phyloP scores from a whole-genome alignment of 2,113 vertebrate genomes.

The Pristiophorus japonicus region DNA sequence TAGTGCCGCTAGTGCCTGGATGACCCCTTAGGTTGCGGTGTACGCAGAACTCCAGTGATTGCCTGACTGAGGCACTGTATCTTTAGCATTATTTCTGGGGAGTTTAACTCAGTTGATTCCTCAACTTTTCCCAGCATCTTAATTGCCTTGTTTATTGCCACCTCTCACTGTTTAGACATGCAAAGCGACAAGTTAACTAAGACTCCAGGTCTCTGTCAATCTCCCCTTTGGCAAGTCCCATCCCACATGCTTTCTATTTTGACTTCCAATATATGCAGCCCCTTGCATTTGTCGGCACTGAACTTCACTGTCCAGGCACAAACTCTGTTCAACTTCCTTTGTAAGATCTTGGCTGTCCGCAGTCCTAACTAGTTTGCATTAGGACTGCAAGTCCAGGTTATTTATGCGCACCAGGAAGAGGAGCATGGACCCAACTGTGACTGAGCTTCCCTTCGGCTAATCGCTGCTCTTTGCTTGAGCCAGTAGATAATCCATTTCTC shows the following conservation, averaged over 20 bases:
- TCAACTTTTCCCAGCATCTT: background rate
- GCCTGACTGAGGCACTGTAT: background rate
- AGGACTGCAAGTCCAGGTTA: background rate
- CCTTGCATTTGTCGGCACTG: background rate
- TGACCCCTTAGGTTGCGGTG: background rate
- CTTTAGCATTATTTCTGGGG: background rate
- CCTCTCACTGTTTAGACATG: background rate
- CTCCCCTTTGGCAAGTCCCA: background rate
- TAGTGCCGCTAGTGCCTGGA: no score
- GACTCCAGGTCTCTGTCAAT: background rate
- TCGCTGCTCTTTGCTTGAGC: background rate
- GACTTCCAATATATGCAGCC: background rate
- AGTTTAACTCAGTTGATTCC: background rate
- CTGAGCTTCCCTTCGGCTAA: background rate
- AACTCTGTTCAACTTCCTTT: background rate
- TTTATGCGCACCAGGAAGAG: background rate
- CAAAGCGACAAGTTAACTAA: background rate
- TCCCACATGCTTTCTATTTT: background rate
- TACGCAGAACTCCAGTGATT: background rate
- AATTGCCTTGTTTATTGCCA: background rate
- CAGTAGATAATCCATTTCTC: background rate
- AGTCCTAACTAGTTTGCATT: background rate
- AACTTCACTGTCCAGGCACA: background rate
- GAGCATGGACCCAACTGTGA: background rate
- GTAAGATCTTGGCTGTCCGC: background rate